Base-by-base conservation (phyloP, 2,113 vertebrate genomes). In the Ranitomeya variabilis region DNA sequence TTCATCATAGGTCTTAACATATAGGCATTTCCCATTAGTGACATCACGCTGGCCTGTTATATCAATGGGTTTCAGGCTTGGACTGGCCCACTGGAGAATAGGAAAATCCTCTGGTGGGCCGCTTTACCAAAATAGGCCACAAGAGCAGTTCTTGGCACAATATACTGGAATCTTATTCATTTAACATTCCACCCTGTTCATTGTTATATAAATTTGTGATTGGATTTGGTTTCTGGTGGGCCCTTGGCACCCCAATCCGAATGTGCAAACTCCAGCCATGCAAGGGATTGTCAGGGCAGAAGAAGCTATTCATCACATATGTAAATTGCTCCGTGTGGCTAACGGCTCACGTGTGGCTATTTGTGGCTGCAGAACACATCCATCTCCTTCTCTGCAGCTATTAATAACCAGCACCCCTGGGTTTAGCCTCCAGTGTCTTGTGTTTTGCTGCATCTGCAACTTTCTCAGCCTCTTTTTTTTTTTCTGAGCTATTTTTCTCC, bases 391-490 rank as follows among this genome's bases (percentile, higher is more conserved):
- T 69, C 79, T 18, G 37, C 71, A 76, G 80, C 80, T 88, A 88
- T 88, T 88, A 88, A 88, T 88, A 88, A 54, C 23, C 16, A 15
- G 87, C 80, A 88, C 86, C 80, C 79, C 87, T 88, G 87, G 87
- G 87, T 71, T 88, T 74, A 74, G 86, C 79, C 80, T 73, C 67
- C 37, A 64, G 87, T 64, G 54, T 80, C 87, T 69, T 23, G 23
- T 19, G n/a, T 88, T 88, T 88, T 76, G 87, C 87, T 83, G 87
- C 26, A 60, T 88, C 67, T 76, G 80, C 80, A 83, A 16, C 31
- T 83, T 88, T 64, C 54, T 23, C 21, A 13, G 67, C 54, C 83
- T 59, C 57, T 76, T 31, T 45, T 45, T 45, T 45, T 45, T 45
- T 83, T 76, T 76, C 86, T 62, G 67, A 62, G 79, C 66, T 82